A percentile compares a stretch with the other conserved stretches of the same genome.
Evolutionary conservation across 64 coral and sea anemone genomes (phyloP).

Genomic region (Stichodactyla helianthus): DNA sequence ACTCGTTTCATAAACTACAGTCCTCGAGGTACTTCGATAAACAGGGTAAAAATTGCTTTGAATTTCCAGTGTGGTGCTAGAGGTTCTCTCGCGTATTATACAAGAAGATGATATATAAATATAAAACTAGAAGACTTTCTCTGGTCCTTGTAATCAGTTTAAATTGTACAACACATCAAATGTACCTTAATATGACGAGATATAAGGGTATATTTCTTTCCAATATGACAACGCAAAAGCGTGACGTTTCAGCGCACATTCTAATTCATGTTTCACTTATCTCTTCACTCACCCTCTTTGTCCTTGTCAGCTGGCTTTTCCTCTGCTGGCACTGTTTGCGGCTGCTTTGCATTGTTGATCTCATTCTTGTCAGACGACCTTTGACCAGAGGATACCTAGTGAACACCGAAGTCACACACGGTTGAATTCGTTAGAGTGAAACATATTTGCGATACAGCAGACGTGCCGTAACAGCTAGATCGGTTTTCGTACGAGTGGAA

Average conservation of each 20-base stretch:
- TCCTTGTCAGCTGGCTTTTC: neutral
- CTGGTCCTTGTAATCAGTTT: neutral
- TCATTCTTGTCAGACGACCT: neutral
- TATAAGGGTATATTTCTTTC: neutral
- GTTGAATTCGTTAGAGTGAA: no score
- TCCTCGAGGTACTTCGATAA: no score
- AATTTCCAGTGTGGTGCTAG: no score
- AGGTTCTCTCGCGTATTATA: no score
- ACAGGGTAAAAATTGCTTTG: no score
- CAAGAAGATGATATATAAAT: no score
- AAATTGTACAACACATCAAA: neutral
- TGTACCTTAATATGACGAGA: neutral
- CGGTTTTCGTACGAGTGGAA: no score
- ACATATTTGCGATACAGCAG: no score
- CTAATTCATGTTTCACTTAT: neutral
- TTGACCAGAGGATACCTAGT: neutral
- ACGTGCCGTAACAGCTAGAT: no score
- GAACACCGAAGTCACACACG: neutral
- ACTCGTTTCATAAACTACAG: no score
- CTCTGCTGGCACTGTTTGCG: neutral
- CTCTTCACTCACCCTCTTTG: neutral
- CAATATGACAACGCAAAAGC: neutral
- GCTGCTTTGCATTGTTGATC: neutral
- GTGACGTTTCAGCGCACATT: neutral
- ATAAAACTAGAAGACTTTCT: neutral